Conservation (phyloP, 2,888 invertebrate genomes). For the Bombyx huttoni region DNA sequence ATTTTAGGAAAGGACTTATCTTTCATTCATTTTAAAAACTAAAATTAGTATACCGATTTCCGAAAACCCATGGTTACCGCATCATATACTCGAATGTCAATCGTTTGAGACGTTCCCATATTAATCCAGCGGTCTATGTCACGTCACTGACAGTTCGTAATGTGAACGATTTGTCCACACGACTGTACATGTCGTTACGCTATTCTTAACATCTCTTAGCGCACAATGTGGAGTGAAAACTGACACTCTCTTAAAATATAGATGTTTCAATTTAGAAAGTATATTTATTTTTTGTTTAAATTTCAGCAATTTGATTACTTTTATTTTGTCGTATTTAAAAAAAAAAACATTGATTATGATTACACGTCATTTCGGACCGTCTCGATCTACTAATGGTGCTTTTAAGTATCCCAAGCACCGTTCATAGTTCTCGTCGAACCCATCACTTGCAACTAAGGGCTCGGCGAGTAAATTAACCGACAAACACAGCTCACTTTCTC, state of each 20-base stretch:
- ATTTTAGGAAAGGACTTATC: no score
- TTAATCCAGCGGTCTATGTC: conserved; percentile 51
- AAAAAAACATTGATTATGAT: background rate
- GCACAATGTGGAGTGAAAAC: background rate
- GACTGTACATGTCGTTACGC: conserved; percentile 21
- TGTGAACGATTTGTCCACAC: conserved; percentile 45
- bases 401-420: no score
- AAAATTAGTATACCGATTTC: background rate
- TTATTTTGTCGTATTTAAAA: background rate
- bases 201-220: conserved; percentile 3
- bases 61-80: conserved; percentile 11
- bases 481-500: no score
- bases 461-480: no score
- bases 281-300: background rate
- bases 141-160: conserved; percentile 51
- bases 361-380: no score
- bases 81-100: conserved; percentile 36
- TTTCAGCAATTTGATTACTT: background rate
- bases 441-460: no score
- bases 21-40: no score
- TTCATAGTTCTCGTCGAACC: no score
- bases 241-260: background rate
- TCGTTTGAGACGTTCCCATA: conserved; percentile 53
- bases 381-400: no score
- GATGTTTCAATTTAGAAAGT: background rate